Percentiles rank a stretch among this genome's conserved stretches.
These are phyloP conservation scores for Apamea crenata DNA, from an alignment of 2,888 invertebrate species.

Conservation along the genomic window DNA sequence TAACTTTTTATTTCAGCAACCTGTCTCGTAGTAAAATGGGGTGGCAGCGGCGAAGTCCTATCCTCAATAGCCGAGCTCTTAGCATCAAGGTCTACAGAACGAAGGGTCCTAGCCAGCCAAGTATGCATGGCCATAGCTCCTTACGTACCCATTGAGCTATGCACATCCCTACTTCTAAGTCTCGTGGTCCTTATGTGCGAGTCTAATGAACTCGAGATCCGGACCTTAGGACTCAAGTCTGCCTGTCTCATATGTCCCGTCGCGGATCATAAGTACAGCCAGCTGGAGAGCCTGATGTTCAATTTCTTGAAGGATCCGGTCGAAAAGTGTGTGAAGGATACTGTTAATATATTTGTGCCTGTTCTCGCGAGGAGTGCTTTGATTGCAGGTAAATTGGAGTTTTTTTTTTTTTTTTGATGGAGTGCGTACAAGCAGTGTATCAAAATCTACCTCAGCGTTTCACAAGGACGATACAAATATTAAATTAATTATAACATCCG, in stretches of 20 bases:
- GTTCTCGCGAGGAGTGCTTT: slow-evolving; percentile 86
- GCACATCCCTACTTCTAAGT: slow-evolving; percentile 86
- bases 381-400: slow-evolving; percentile 77
- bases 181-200: slow-evolving; percentile 87
- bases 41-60: slow-evolving; percentile 86
- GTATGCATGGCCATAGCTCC: slow-evolving; percentile 86
- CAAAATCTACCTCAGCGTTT: neutral
- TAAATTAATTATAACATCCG: neutral
- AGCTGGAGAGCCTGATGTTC: slow-evolving; percentile 86
- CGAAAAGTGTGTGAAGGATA: slow-evolving; percentile 83
- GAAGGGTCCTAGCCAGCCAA: slow-evolving; percentile 84
- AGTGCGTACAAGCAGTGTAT: neutral
- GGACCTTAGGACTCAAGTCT: slow-evolving; percentile 82
- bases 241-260: slow-evolving; percentile 86
- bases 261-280: slow-evolving; percentile 85
- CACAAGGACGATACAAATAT: neutral
- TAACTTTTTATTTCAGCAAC: slow-evolving; percentile 75
- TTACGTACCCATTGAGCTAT: slow-evolving; percentile 86
- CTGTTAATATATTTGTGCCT: slow-evolving; percentile 83
- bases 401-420: neutral
- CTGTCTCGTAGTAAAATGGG: slow-evolving; percentile 87
- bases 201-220: slow-evolving; percentile 84
- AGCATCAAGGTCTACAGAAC: slow-evolving; percentile 82
- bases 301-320: slow-evolving; percentile 84
- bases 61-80: slow-evolving; percentile 85